phyloP scores from a whole-genome alignment of 37 sponge, comb jelly and placozoan species.

The Lycopodina hypogea region DNA sequence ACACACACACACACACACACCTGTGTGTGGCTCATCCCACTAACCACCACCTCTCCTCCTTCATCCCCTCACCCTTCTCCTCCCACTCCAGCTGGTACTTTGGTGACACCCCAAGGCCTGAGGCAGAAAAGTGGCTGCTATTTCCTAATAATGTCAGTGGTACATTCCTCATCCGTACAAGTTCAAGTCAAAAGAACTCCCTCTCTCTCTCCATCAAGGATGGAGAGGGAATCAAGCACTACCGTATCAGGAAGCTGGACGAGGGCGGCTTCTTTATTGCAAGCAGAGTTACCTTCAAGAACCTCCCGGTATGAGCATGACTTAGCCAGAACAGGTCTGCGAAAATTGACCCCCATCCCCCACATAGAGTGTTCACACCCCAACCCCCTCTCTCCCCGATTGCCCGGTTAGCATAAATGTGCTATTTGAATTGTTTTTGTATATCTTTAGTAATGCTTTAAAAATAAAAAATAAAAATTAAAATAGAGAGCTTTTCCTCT shows the following conservation, averaged over 20 bases:
- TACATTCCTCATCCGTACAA: constrained; percentile 73
- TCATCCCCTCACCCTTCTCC: not conserved
- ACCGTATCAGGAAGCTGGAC: constrained; percentile 77
- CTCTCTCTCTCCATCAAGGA: constrained; percentile 82
- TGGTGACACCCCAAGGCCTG: constrained; percentile 67
- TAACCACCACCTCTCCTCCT: too few relatives aligned
- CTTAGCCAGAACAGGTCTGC: not conserved
- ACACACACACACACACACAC: too few relatives aligned
- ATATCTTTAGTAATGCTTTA: too few relatives aligned
- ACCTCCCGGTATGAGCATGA: constrained; percentile 38
- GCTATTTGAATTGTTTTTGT: too few relatives aligned
- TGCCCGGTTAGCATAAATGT: not conserved
- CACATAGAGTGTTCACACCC: too few relatives aligned
- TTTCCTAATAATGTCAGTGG: constrained; percentile 51
- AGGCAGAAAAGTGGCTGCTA: constrained; percentile 90
- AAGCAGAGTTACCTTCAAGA: constrained; percentile 46
- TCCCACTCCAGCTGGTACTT: constrained; percentile 71
- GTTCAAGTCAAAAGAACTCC: constrained; percentile 73
- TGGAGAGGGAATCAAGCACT: constrained; percentile 83
- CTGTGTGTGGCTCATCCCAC: too few relatives aligned
- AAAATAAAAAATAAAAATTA: too few relatives aligned
- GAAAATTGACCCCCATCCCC: not conserved
- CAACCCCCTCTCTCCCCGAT: too few relatives aligned
- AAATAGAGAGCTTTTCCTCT: too few relatives aligned
- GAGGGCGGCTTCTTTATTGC: constrained; percentile 75